Conservation (phyloP, 2,888 invertebrate genomes). For the Romanomermis culicivorax region DNA sequence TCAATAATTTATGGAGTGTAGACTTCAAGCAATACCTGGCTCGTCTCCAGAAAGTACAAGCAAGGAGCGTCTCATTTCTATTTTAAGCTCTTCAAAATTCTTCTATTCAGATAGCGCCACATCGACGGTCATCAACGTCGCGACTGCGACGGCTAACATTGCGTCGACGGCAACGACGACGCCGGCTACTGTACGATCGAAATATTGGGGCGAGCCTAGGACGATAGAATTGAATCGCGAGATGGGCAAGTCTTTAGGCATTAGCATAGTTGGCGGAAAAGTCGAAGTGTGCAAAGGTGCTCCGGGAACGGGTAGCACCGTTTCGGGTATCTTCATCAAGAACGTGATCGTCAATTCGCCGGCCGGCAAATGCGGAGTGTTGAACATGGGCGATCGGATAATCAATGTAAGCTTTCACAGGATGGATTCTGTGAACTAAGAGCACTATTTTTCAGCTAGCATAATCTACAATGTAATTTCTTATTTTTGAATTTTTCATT, state of each 20-base stretch:
- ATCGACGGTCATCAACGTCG: too few species aligned
- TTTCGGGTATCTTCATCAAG: constrained; percentile 91
- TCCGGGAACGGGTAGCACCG: constrained; percentile 40
- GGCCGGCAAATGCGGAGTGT: constrained; percentile 57
- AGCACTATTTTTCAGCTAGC: constrained; percentile 1
- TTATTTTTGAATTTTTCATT: constrained; percentile 24
- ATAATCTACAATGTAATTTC: constrained; percentile 5
- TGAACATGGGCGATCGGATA: constrained; percentile 36
- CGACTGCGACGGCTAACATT: neutral
- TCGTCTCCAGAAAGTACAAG: too few species aligned
- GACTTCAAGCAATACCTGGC: too few species aligned
- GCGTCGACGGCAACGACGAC: neutral
- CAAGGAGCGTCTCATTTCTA: too few species aligned
- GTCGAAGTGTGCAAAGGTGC: constrained; percentile 36
- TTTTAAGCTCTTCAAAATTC: too few species aligned
- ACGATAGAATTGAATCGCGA: constrained; percentile 50
- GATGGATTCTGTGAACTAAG: neutral
- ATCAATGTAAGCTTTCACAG: constrained; percentile 29
- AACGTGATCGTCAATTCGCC: constrained; percentile 81
- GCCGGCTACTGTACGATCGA: constrained; percentile 9
- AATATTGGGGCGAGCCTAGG: constrained; percentile 58
- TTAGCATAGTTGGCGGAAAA: constrained; percentile 89
- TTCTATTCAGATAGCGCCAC: too few species aligned
- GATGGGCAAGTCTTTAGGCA: constrained; percentile 61
- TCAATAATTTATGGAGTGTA: too few species aligned